Evolutionary conservation across 1,140 invertebrate genomes (phyloP).

Genomic region (Xylocopa sonorina): DNA sequence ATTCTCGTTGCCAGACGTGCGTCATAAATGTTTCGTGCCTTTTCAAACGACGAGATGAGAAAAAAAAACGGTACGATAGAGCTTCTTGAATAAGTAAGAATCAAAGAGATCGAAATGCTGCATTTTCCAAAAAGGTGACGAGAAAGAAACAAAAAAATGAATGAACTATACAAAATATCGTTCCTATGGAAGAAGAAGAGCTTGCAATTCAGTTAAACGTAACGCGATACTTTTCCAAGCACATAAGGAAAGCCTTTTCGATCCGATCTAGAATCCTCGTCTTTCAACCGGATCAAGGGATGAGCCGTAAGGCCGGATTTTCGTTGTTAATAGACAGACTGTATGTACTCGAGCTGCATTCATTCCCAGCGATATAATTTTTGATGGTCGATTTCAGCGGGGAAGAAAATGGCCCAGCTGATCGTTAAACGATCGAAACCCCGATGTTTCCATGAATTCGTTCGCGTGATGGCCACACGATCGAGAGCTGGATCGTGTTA

Average conservation of each 20-base stretch:
- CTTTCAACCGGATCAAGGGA: not conserved
- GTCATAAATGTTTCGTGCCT: not conserved
- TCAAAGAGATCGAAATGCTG: no score
- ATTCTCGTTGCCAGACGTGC: not conserved
- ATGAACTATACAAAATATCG: no score
- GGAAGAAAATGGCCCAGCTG: not conserved
- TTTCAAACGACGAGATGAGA: not conserved
- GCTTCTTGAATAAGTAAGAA: not conserved
- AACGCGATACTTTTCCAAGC: not conserved
- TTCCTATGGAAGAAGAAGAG: no score
- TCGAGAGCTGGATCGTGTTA: slow-evolving; percentile 73
- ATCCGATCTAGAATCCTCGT: not conserved
- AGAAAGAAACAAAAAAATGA: no score
- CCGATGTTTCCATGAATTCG: slow-evolving; percentile 44
- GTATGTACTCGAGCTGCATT: not conserved
- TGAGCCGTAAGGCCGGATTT: not conserved
- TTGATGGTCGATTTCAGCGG: no score
- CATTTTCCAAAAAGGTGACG: no score
- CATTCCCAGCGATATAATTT: no score
- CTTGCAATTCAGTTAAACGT: not conserved
- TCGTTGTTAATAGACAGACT: not conserved
- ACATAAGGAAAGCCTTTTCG: not conserved
- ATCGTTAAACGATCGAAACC: not conserved
- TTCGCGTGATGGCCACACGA: slow-evolving; percentile 72
- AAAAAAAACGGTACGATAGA: not conserved